Evolutionary conservation across 2,113 vertebrate species (phyloP).

Genomic region (Lutjanus erythropterus): DNA sequence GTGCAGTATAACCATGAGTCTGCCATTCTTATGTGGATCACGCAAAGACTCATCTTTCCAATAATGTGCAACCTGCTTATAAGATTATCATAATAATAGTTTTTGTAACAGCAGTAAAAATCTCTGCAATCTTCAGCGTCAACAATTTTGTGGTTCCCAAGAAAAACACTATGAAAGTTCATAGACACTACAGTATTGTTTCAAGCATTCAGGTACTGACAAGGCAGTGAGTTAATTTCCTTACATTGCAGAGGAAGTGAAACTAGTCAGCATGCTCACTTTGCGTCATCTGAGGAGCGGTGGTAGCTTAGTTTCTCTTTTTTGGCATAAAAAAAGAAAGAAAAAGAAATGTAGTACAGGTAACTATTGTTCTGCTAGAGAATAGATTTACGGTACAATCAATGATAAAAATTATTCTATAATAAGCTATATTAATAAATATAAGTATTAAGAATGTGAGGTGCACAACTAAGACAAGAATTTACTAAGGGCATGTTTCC

Average conservation of each 20-base stretch:
- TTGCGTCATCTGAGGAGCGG: neutral
- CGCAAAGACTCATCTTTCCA: neutral
- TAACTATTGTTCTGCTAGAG: neutral
- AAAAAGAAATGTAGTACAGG: neutral
- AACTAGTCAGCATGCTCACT: constrained; percentile 8
- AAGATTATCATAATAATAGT: neutral
- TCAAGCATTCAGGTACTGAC: neutral
- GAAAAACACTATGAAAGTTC: neutral
- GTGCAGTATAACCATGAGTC: neutral
- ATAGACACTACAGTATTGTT: neutral
- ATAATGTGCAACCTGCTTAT: neutral
- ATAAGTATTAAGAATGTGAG: no score
- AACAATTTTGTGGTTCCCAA: neutral
- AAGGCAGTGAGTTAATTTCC: neutral
- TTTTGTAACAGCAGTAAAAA: neutral
- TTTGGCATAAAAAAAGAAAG: neutral
- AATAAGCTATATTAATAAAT: neutral
- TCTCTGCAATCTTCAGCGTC: neutral
- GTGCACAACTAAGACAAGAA: no score
- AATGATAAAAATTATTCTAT: neutral
- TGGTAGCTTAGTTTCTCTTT: neutral
- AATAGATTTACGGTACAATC: neutral
- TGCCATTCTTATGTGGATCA: neutral
- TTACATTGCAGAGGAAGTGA: neutral
- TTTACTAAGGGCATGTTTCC: neutral